These are phyloP conservation scores for Hippolais icterina DNA, from an alignment of 2,113 vertebrate species.

Conservation along the genomic window DNA sequence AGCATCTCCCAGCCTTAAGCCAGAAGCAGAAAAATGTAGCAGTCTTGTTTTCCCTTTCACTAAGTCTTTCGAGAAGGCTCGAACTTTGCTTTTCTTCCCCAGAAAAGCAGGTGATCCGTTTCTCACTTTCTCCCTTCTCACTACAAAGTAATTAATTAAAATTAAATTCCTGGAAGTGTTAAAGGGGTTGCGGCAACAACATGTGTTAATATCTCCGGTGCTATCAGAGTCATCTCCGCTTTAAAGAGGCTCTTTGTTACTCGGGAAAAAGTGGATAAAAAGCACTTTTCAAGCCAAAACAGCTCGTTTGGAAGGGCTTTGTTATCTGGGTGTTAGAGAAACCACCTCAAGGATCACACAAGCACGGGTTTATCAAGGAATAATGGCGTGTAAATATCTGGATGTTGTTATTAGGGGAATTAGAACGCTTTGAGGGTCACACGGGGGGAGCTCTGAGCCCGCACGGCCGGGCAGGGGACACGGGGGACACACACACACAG, in stretches of 20 bases:
- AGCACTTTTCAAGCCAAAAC: neutral
- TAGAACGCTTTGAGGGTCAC: rapidly evolving
- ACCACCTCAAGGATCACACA: neutral
- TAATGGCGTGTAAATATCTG: rapidly evolving
- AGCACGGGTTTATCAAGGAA: neutral
- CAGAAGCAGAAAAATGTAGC: neutral
- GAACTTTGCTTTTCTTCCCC: neutral
- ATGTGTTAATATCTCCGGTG: neutral
- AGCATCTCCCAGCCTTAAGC: neutral
- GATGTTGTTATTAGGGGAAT: neutral
- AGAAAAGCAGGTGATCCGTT: neutral
- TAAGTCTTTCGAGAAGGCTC: neutral
- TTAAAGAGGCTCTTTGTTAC: slow-evolving; percentile 5
- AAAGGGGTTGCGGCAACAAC: neutral
- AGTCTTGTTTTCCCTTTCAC: slow-evolving; percentile 3
- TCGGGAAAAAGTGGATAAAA: neutral
- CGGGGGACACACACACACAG: neutral
- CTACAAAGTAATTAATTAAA: slow-evolving; percentile 21
- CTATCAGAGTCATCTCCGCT: slow-evolving; percentile 22
- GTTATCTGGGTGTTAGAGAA: neutral
- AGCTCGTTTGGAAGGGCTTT: neutral
- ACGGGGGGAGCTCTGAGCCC: rapidly evolving
- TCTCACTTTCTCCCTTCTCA: neutral
- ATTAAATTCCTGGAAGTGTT: slow-evolving; percentile 21
- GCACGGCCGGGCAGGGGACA: neutral